Conservation (phyloP, 2,888 invertebrate species). For the Plemyria rubiginata region DNA sequence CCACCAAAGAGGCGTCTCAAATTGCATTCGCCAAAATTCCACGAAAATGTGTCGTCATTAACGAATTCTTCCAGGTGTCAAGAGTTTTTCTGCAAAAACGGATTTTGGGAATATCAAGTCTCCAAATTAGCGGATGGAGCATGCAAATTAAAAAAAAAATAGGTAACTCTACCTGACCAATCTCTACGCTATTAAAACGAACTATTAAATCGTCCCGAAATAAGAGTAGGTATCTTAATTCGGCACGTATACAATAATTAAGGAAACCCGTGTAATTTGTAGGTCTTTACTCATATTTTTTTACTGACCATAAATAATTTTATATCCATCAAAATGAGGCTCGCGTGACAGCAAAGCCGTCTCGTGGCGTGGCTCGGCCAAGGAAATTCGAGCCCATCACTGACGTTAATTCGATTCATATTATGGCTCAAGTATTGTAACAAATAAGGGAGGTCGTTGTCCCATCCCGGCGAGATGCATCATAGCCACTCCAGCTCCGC, state of each 20-base stretch:
- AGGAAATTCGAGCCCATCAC: conserved; percentile 78
- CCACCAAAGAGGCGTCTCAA: conserved; percentile 73
- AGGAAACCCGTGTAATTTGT: conserved; percentile 43
- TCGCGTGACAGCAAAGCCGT: conserved; percentile 74
- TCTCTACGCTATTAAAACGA: conserved; percentile 2
- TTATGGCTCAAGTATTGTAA: conserved; percentile 80
- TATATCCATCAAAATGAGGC: conserved; percentile 68
- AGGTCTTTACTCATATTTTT: conserved; percentile 41
- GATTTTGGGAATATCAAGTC: conserved; percentile 22
- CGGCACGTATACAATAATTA: conserved; percentile 23
- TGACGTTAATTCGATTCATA: conserved; percentile 78
- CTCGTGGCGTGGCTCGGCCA: conserved; percentile 52
- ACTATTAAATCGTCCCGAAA: conserved; percentile 38
- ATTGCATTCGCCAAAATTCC: conserved; percentile 67
- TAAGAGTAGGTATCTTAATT: conserved; percentile 21
- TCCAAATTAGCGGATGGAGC: conserved; percentile 18
- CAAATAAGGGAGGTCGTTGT: conserved; percentile 81
- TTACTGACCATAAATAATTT: conserved; percentile 65
- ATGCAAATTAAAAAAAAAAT: neutral
- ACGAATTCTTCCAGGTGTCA: conserved; percentile 69
- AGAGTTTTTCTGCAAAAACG: conserved; percentile 51
- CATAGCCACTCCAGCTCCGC: conserved; percentile 67
- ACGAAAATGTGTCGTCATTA: conserved; percentile 69
- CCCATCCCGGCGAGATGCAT: conserved; percentile 66
- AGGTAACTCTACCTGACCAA: conserved; percentile 3